Conservation (phyloP, 2,113 vertebrate species). For the Catharus bicknelli region DNA sequence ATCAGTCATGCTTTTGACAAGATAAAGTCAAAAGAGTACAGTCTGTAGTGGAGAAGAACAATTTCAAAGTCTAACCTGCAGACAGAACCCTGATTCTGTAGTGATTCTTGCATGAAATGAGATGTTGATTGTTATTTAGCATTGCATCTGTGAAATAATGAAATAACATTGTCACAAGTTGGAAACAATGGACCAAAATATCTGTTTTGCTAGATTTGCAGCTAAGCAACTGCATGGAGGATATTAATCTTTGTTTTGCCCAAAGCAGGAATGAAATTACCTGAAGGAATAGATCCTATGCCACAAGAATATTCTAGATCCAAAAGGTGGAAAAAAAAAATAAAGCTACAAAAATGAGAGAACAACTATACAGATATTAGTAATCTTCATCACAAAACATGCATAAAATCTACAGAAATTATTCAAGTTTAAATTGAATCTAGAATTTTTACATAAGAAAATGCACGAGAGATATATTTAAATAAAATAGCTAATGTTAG, state of each 20-base stretch:
- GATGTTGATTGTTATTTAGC: not conserved
- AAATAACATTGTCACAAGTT: not conserved
- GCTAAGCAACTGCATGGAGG: not conserved
- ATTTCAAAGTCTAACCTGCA: not conserved
- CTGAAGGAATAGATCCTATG: not conserved
- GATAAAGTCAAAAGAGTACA: not conserved
- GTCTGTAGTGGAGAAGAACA: not conserved
- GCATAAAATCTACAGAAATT: not conserved
- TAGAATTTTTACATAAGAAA: fast-evolving
- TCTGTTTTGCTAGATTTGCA: not conserved
- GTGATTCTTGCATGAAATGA: not conserved
- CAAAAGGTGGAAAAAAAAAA: not conserved
- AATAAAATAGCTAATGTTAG: not conserved
- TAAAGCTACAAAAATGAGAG: not conserved
- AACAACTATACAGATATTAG: not conserved
- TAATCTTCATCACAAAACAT: not conserved
- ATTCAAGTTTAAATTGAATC: not conserved
- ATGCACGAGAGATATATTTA: not conserved
- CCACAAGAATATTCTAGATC: not conserved
- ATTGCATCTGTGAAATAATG: not conserved
- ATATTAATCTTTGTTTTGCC: not conserved
- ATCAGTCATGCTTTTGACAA: slow-evolving; percentile 48
- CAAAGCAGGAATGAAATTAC: not conserved
- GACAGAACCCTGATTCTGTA: not conserved
- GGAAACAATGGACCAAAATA: not conserved